A percentile compares a stretch with the other conserved stretches of the same genome.
phyloP scores from a whole-genome alignment of 2,797 vertebrate genomes.

The Oryzias dopingdopingensis region DNA sequence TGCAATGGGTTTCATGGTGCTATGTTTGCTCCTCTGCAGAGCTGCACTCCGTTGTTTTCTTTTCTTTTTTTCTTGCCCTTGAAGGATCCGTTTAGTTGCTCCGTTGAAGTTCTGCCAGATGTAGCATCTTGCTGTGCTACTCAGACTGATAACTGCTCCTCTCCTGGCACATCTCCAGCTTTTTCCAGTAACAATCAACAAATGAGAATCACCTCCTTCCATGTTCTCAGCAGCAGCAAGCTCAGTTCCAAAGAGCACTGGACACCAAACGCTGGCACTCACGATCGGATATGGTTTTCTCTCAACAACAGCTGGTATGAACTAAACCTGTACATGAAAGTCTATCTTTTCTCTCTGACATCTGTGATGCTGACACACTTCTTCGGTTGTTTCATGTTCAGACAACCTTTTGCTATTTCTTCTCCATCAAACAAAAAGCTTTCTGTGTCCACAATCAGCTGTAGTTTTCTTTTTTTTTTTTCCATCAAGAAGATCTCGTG shows the following conservation, averaged over 20 bases:
- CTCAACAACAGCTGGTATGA: conserved; percentile 19
- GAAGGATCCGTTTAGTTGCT: conserved; percentile 62
- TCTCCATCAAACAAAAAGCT: conserved; percentile 20
- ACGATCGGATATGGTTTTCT: conserved; percentile 36
- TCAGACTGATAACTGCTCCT: conserved; percentile 72
- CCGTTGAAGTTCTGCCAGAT: conserved; percentile 69
- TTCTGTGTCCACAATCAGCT: conserved; percentile 14
- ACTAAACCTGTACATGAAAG: conserved; percentile 18
- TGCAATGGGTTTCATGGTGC: conserved; percentile 47
- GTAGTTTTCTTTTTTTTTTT: background rate
- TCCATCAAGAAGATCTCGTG: conserved; percentile 27
- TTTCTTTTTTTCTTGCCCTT: conserved; percentile 63
- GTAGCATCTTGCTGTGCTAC: conserved; percentile 65
- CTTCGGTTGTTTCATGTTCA: conserved; percentile 5
- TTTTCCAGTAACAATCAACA: conserved; percentile 77
- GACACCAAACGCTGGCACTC: conserved; percentile 58
- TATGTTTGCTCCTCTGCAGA: conserved; percentile 44
- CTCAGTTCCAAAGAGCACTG: conserved; percentile 36
- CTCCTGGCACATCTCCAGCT: conserved; percentile 72
- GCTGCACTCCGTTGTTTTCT: conserved; percentile 49
- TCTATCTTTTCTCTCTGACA: background rate
- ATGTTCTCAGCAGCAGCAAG: conserved; percentile 51
- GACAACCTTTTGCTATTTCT: conserved; percentile 38
- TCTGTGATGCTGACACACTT: background rate
- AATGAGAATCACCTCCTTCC: conserved; percentile 68